phyloP scores from a whole-genome alignment of 2,888 invertebrate genomes.

The Pseudococcus jackbeardsleyi region DNA sequence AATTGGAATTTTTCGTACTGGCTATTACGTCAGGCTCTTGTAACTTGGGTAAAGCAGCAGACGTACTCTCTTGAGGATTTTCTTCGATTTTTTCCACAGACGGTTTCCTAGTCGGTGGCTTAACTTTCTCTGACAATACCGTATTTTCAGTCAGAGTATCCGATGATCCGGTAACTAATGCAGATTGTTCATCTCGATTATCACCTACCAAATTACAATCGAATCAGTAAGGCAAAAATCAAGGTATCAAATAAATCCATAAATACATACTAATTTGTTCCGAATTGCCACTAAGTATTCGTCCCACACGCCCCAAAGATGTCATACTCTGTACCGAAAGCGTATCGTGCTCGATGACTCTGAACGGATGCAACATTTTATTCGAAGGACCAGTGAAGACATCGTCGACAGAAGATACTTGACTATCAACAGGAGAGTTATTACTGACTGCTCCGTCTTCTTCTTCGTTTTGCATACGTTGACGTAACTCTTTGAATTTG shows the following conservation, averaged over 20 bases:
- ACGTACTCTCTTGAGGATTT: neutral
- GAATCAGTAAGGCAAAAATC: conserved; percentile 4
- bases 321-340: conserved; percentile 90
- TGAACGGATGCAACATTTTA: conserved; percentile 82
- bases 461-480: conserved; percentile 89
- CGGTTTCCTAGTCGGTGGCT: neutral
- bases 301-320: conserved; percentile 85
- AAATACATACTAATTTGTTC: conserved; percentile 65
- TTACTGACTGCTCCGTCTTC: conserved; percentile 78
- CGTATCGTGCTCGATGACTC: conserved; percentile 89
- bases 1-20: conserved; percentile 80
- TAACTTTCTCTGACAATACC: neutral
- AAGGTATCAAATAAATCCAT: neutral
- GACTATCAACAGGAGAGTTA: conserved; percentile 81
- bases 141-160: conserved; percentile 58
- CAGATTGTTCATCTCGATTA: conserved; percentile 58
- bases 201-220: conserved; percentile 56
- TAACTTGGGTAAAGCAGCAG: conserved; percentile 69
- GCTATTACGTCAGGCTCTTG: conserved; percentile 94
- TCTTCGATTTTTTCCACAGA: conserved; percentile 25
- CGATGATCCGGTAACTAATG: conserved; percentile 50
- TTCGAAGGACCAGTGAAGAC: conserved; percentile 75
- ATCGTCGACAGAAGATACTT: conserved; percentile 84
- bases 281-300: conserved; percentile 78
- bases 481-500: conserved; percentile 83